Evolutionary conservation across 2,888 invertebrate species (phyloP).

Genomic region (Argynnis bischoffii): DNA sequence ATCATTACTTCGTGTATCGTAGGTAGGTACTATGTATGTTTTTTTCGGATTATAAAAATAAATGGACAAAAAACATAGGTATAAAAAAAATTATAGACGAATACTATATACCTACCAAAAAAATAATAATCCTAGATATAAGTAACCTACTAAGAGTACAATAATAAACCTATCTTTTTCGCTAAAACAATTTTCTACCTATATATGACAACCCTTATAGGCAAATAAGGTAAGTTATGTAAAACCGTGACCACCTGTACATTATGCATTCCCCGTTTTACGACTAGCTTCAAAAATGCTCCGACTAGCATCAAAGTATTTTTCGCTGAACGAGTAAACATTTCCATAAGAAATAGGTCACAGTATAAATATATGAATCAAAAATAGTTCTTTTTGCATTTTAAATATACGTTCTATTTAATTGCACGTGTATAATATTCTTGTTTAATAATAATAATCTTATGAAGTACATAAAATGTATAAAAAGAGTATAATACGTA

Average conservation of each 20-base stretch:
- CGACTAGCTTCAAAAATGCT: conserved; percentile 18
- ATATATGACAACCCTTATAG: neutral
- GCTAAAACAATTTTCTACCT: neutral
- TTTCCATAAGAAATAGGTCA: conserved; percentile 27
- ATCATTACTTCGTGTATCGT: too few species aligned
- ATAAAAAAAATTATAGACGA: too few species aligned
- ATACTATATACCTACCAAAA: too few species aligned
- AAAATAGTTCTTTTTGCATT: conserved; percentile 10
- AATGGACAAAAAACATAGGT: too few species aligned
- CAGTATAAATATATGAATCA: conserved; percentile 13
- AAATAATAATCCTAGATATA: too few species aligned
- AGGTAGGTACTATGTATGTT: too few species aligned
- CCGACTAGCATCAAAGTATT: conserved; percentile 11
- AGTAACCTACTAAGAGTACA: too few species aligned
- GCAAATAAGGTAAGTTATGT: conserved; percentile 16
- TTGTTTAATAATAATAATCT: neutral
- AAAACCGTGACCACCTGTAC: conserved; percentile 20
- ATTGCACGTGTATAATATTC: neutral
- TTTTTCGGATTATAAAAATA: too few species aligned
- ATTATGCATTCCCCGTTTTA: conserved; percentile 25
- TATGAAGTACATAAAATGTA: too few species aligned
- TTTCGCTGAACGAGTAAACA: conserved; percentile 18
- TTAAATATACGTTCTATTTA: neutral
- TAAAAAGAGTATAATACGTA: too few species aligned
- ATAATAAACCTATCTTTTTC: too few species aligned